These are phyloP conservation scores for Pardosa pseudoannulata DNA, from an alignment of 2,888 invertebrate species.

Conservation along the genomic window DNA sequence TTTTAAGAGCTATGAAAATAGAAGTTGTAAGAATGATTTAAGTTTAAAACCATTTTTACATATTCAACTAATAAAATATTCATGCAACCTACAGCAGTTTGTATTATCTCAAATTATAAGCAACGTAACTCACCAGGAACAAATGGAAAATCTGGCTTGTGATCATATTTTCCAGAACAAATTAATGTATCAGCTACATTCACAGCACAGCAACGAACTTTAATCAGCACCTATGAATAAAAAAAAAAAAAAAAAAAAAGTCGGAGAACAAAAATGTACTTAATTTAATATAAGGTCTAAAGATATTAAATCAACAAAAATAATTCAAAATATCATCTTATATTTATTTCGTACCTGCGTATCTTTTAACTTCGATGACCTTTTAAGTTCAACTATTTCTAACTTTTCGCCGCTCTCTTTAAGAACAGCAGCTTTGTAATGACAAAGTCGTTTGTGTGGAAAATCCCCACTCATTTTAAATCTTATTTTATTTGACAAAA, in stretches of 20 bases:
- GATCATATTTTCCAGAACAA: constrained; percentile 80
- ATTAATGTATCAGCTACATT: constrained; percentile 82
- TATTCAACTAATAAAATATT: too few species aligned
- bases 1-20: too few species aligned
- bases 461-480: constrained; percentile 29
- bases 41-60: too few species aligned
- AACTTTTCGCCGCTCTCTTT: constrained; percentile 80
- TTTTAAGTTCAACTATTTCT: constrained; percentile 79
- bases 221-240: constrained; percentile 81
- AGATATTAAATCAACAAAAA: too few species aligned
- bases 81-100: too few species aligned
- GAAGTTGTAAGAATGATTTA: too few species aligned
- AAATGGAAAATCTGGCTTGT: constrained; percentile 80
- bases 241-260: not conserved
- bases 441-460: constrained; percentile 14
- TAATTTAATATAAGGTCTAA: too few species aligned
- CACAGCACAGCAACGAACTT: constrained; percentile 83
- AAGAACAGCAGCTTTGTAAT: constrained; percentile 80
- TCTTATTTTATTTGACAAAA: not conserved
- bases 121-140: constrained; percentile 79
- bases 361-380: constrained; percentile 78
- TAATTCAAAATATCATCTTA: too few species aligned
- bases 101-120: too few species aligned
- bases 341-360: constrained; percentile 78
- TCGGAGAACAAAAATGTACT: too few species aligned